Evolutionary conservation across 2,113 vertebrate genomes (phyloP).

Genomic region (Nerophis ophidion): DNA sequence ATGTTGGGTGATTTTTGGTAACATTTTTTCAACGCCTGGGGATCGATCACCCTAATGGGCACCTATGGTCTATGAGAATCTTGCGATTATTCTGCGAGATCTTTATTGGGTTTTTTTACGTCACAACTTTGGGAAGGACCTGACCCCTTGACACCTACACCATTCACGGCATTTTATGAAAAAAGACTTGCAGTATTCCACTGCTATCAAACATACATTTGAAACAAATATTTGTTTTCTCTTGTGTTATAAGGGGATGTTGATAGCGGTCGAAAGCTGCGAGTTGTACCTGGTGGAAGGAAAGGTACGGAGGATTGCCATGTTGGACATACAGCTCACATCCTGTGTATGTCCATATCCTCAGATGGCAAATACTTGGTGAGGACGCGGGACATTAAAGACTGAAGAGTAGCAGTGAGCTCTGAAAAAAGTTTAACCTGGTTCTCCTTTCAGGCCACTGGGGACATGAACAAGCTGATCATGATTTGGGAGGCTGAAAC

Average conservation of each 20-base stretch:
- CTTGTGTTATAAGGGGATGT: constrained; percentile 77
- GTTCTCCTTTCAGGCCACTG: constrained; percentile 76
- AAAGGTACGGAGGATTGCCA: constrained; percentile 77
- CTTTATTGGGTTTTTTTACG: no score
- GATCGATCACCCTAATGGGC: no score
- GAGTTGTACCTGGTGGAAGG: constrained; percentile 77
- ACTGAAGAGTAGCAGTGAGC: not conserved
- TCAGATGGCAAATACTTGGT: constrained; percentile 94
- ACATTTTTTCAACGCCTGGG: no score
- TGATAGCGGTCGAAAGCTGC: constrained; percentile 82
- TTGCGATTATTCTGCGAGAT: no score
- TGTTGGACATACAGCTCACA: constrained; percentile 77
- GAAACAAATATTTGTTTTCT: no score
- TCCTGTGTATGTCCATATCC: constrained; percentile 91
- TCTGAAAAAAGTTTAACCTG: not conserved
- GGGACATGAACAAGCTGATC: constrained; percentile 89
- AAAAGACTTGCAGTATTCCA: no score
- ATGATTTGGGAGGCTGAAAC: constrained; percentile 88
- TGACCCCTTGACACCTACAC: no score
- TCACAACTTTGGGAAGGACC: no score
- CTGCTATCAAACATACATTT: no score
- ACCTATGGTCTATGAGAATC: no score
- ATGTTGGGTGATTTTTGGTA: no score
- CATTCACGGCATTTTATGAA: no score
- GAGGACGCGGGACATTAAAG: constrained; percentile 6